Evolutionary conservation across 2,113 vertebrate genomes (phyloP), one percentile per base, ranked within the genome.

Genomic region (Neoarius graeffei): DNA sequence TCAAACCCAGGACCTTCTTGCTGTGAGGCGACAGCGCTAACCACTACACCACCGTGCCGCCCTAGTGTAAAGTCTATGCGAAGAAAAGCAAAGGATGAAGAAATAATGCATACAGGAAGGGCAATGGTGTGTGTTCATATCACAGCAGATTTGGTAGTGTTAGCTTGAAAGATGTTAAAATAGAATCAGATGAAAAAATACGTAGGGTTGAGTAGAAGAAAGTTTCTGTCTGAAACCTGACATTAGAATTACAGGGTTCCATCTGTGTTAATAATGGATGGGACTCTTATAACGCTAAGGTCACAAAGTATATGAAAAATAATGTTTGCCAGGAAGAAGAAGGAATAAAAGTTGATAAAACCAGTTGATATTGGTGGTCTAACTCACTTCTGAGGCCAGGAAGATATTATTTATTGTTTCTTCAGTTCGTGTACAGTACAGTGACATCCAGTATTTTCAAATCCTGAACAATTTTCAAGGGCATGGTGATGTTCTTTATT

Each of bases 401-500:
- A 62, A 54, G 15, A 35, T 84, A 73, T 84, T 69, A 25, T 73
- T 52, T 71, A 7, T 84, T 50, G 3, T 84, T 57, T 84, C 64
- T 42, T 56, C 35, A 66, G 30, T 15, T 17, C 6, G 42, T 81
- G 35, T 30, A 35, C 35, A 35, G 25, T 62, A 73, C 74, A 62
- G 50, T 20, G 59, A 60, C 54, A 80, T 62, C n/a, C n/a, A n/a
- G n/a, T n/a, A 71, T 85, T 74, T 81, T 42, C 57, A 50, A 25
- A 30, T 85, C 27, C 59, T 88, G 50, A 30, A 25, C 27, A 50
- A 7, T 1, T 83, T 64, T n/a, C 76, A 79, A n/a, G 25, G 23
- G 81, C 42, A 84, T 56, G n/a, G 13, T 71, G 4, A 27, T 60
- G 62, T 77, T 59, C 48, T 30, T 52, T 23, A 57, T 69, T 56